Evolutionary conservation across 2,888 invertebrate species (phyloP).

Genomic region (Sepioteuthis lessoniana): DNA sequence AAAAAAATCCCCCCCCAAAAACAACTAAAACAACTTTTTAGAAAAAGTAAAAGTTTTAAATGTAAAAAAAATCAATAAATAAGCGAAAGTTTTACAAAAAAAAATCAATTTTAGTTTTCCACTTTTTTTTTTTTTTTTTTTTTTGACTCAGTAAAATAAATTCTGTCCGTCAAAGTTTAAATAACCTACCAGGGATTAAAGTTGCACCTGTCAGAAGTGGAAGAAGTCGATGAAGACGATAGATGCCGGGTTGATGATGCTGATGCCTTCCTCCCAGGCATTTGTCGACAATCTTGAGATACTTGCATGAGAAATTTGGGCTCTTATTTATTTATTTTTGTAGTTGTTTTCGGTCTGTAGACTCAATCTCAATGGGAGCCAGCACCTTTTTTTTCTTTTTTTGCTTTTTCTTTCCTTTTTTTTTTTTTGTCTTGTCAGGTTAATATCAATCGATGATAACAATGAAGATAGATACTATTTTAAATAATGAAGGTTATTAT

Average conservation of each 20-base stretch:
- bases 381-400: too few relatives aligned
- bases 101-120: too few relatives aligned
- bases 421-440: neutral
- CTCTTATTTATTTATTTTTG: neutral
- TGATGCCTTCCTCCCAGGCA: neutral
- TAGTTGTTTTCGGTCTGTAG: neutral
- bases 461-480: neutral
- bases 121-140: too few relatives aligned
- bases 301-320: neutral
- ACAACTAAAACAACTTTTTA: too few relatives aligned
- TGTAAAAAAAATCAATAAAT: too few relatives aligned
- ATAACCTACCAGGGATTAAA: neutral
- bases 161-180: too few relatives aligned
- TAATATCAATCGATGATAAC: neutral
- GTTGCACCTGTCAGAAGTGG: slow-evolving; percentile 7
- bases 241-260: neutral
- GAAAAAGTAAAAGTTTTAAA: too few relatives aligned
- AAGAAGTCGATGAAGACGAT: neutral
- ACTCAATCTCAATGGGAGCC: neutral
- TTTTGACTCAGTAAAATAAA: too few relatives aligned
- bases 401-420: too few relatives aligned
- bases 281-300: neutral
- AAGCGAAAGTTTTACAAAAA: too few relatives aligned
- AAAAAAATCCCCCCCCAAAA: too few relatives aligned
- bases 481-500: neutral